Conservation (phyloP, 2,113 vertebrate species). For the Laterallus jamaicensis region DNA sequence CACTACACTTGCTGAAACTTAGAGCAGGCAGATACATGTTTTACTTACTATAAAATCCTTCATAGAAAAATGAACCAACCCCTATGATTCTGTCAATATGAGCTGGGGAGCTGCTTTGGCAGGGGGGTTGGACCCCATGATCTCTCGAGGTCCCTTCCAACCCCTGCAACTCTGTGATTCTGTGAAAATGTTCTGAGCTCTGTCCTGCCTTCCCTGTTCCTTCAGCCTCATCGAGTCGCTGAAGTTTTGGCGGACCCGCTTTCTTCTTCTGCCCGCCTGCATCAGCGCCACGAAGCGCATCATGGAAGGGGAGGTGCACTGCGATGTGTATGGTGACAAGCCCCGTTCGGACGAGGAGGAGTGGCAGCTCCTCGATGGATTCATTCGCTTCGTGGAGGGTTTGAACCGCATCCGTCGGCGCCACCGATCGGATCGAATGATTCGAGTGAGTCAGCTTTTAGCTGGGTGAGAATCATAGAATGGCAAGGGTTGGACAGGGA, state of each 20-base stretch:
- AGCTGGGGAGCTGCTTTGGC: too few species aligned
- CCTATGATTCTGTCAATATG: too few species aligned
- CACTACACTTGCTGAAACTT: neutral
- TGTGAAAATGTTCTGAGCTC: neutral
- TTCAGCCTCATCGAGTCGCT: constrained; percentile 92
- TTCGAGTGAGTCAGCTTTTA: constrained; percentile 73
- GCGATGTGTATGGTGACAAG: constrained; percentile 91
- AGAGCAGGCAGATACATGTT: neutral
- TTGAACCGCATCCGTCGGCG: constrained; percentile 93
- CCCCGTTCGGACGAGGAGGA: constrained; percentile 84
- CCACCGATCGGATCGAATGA: constrained; percentile 92
- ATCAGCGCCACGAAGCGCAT: constrained; percentile 89
- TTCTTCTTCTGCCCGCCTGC: constrained; percentile 91
- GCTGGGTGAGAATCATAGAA: neutral
- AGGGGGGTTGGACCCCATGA: too few species aligned
- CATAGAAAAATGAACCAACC: neutral
- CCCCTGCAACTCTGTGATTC: too few species aligned
- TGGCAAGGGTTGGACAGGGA: too few species aligned
- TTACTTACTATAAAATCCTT: neutral
- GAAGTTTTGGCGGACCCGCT: constrained; percentile 98
- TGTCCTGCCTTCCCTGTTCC: neutral
- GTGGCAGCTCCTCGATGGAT: constrained; percentile 90
- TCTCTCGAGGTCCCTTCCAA: too few species aligned
- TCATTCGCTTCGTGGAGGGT: constrained; percentile 96
- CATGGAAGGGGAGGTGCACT: constrained; percentile 88